These are phyloP conservation scores for Aphelenchoides fujianensis DNA, from an alignment of 1,140 invertebrate species.

Conservation along the genomic window DNA sequence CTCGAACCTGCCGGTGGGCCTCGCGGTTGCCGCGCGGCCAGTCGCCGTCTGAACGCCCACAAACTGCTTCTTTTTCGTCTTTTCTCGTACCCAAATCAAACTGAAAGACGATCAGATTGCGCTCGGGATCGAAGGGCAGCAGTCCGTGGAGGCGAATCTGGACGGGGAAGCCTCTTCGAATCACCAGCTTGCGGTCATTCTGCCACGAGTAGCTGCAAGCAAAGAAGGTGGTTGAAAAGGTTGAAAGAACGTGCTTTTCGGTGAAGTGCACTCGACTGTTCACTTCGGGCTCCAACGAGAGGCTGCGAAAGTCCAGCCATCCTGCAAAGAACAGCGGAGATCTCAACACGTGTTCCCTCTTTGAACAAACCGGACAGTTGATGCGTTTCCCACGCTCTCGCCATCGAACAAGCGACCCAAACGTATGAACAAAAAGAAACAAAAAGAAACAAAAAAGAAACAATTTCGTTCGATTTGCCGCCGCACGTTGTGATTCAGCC, in stretches of 20 bases:
- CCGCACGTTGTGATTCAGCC: no score
- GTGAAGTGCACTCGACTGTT: slow-evolving; percentile 2
- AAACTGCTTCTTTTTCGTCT: no score
- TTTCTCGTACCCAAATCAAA: slow-evolving; percentile 9
- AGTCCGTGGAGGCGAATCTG: background rate
- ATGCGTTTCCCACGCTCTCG: no score
- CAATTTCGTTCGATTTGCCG: no score
- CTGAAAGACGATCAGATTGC: background rate
- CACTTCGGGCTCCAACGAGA: background rate
- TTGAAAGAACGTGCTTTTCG: background rate
- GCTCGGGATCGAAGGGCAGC: background rate
- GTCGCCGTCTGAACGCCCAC: background rate
- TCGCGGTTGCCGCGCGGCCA: background rate
- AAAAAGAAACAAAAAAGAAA: no score
- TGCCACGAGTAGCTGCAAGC: slow-evolving; percentile 18
- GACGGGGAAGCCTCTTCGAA: background rate
- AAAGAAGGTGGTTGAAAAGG: background rate
- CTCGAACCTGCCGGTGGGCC: background rate
- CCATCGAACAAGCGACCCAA: no score
- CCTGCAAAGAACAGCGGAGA: no score
- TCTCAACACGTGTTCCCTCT: no score
- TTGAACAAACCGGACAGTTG: no score
- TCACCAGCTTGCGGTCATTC: slow-evolving; percentile 12
- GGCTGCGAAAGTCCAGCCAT: background rate
- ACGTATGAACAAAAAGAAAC: no score